phyloP scores from a whole-genome alignment of 1,140 invertebrate species.

The Trinorchestia longiramus region DNA sequence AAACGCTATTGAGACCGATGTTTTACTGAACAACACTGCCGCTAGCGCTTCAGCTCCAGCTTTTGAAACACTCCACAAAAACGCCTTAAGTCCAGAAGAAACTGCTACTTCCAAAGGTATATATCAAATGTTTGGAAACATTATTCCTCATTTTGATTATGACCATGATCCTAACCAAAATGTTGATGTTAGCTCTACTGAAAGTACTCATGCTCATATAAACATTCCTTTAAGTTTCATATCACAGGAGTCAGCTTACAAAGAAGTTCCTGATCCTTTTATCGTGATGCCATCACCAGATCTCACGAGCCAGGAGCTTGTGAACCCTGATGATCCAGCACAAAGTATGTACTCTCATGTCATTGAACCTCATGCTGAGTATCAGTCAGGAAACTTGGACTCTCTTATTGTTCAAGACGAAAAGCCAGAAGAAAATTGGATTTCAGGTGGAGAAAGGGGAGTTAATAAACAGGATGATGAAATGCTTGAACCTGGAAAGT shows the following conservation, averaged over 20 bases:
- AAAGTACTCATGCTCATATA: slow-evolving; percentile 25
- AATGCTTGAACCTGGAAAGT: slow-evolving; percentile 61
- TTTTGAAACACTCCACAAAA: neutral
- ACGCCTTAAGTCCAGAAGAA: neutral
- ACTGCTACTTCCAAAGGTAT: neutral
- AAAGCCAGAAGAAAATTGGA: neutral
- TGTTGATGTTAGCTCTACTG: neutral
- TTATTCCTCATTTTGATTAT: slow-evolving; percentile 13
- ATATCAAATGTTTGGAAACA: slow-evolving; percentile 31
- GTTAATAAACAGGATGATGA: slow-evolving; percentile 54
- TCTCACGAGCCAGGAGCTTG: slow-evolving; percentile 10
- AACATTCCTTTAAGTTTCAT: slow-evolving; percentile 37
- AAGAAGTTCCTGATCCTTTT: slow-evolving; percentile 32
- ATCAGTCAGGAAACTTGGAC: neutral
- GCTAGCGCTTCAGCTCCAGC: neutral
- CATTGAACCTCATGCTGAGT: slow-evolving; percentile 24
- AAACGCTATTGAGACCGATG: slow-evolving; percentile 6
- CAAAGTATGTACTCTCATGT: slow-evolving; percentile 49
- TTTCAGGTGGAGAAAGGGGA: slow-evolving; percentile 55
- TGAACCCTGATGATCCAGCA: slow-evolving; percentile 28
- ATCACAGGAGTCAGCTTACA: neutral
- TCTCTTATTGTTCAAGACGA: neutral
- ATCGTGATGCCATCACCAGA: slow-evolving; percentile 25
- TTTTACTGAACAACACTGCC: neutral
- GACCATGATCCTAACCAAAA: neutral